Percentiles rank a stretch among this genome's conserved stretches.
Evolutionary conservation across 2,113 vertebrate genomes (phyloP).

Genomic region (Cyanocitta stelleri): DNA sequence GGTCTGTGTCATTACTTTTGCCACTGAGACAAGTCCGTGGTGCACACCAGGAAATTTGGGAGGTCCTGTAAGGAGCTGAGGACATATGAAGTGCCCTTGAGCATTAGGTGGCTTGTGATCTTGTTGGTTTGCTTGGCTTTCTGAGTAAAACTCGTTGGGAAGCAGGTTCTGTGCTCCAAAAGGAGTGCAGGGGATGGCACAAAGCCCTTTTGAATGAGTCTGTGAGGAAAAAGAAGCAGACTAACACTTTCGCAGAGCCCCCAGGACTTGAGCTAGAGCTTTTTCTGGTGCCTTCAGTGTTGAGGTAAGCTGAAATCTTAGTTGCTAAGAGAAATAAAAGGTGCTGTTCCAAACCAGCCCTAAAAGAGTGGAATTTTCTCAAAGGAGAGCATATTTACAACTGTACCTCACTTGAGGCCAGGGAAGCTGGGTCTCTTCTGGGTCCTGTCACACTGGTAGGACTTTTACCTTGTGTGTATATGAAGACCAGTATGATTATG

Average conservation of each 20-base stretch:
- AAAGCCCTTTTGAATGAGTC: not conserved
- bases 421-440: not conserved
- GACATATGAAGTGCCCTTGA: not conserved
- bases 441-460: not conserved
- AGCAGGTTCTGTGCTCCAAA: not conserved
- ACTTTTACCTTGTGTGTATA: not conserved
- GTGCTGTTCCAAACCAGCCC: not conserved
- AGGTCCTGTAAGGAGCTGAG: not conserved
- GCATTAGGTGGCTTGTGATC: not conserved
- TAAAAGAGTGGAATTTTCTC: not conserved
- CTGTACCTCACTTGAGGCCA: not conserved
- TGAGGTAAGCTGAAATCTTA: not conserved
- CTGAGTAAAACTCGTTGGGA: not conserved
- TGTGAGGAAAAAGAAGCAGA: not conserved
- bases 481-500: not conserved
- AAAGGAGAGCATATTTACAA: not conserved
- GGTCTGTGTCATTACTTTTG: not conserved
- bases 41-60: not conserved
- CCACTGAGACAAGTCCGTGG: not conserved
- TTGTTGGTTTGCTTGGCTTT: not conserved
- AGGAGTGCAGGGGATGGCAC: not conserved
- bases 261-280: not conserved
- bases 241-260: not conserved
- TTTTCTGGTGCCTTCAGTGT: not conserved
- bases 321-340: not conserved